A percentile compares a stretch with the other conserved stretches of the same genome.
phyloP scores from a whole-genome alignment of 2,797 vertebrate genomes.

The Tapirus indicus region DNA sequence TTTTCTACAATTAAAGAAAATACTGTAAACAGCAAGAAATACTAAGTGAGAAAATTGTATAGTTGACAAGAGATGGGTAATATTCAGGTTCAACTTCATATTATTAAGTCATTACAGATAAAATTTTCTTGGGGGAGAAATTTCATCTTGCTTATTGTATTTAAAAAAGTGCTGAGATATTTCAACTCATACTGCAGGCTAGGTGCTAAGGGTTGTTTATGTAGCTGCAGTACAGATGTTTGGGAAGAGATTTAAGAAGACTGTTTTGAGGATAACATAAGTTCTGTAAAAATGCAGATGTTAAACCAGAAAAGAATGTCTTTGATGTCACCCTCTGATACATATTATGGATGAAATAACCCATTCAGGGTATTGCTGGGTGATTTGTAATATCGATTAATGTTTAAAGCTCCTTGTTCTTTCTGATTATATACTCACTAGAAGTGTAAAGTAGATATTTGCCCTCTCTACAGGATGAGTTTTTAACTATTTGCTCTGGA shows the following conservation, averaged over 20 bases:
- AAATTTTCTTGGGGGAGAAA: background rate
- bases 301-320: background rate
- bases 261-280: background rate
- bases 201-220: background rate
- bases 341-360: background rate
- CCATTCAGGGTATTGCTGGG: background rate
- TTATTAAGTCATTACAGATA: constrained; percentile 27
- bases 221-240: background rate
- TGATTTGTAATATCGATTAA: constrained; percentile 22
- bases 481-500: constrained; percentile 22
- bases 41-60: constrained; percentile 33
- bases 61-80: background rate
- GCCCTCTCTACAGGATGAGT: background rate
- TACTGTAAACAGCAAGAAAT: background rate
- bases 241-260: constrained; percentile 17
- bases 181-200: background rate
- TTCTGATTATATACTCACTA: background rate
- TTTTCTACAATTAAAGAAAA: constrained; percentile 35
- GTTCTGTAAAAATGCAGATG: constrained; percentile 6
- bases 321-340: background rate
- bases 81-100: constrained; percentile 4
- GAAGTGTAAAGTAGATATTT: constrained; percentile 23
- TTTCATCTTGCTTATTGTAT: background rate
- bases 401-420: background rate
- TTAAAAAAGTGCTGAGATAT: background rate